Evolutionary conservation across 1,140 invertebrate species (phyloP).

Genomic region (Cherax destructor): DNA sequence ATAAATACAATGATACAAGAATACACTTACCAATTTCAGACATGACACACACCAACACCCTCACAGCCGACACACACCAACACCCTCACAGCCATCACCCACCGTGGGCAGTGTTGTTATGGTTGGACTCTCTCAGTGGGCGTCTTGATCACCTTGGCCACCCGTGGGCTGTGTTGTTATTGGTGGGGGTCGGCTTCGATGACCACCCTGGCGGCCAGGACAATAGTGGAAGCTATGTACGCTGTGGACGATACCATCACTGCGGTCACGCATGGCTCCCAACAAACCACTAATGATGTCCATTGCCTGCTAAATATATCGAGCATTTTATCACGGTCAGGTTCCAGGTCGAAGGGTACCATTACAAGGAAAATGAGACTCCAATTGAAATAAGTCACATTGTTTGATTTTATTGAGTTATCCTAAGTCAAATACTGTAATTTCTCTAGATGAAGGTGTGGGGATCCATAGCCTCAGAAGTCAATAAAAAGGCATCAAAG

Average conservation of each 20-base stretch:
- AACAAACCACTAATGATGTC: slow-evolving; percentile 49
- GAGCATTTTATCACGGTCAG: slow-evolving; percentile 38
- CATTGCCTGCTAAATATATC: slow-evolving; percentile 43
- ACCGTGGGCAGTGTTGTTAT: not conserved
- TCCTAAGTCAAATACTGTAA: no score
- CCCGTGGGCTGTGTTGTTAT: not conserved
- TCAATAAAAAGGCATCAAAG: no score
- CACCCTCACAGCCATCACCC: not conserved
- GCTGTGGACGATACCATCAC: slow-evolving; percentile 36
- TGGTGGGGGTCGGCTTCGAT: not conserved
- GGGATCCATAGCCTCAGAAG: no score
- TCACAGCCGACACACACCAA: no score
- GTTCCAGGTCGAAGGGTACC: not conserved
- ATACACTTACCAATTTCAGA: no score
- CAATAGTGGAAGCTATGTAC: slow-evolving; percentile 42
- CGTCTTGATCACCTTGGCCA: not conserved
- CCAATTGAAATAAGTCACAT: no score
- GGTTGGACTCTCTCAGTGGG: slow-evolving; percentile 22
- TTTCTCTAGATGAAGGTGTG: no score
- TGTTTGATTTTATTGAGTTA: no score
- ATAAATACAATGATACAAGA: no score
- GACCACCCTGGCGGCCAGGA: slow-evolving; percentile 40
- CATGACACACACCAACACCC: no score
- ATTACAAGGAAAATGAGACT: no score
- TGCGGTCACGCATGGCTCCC: slow-evolving; percentile 42